phyloP scores from a whole-genome alignment of 2,888 invertebrate genomes.

The Gonocerus acuteangulatus region DNA sequence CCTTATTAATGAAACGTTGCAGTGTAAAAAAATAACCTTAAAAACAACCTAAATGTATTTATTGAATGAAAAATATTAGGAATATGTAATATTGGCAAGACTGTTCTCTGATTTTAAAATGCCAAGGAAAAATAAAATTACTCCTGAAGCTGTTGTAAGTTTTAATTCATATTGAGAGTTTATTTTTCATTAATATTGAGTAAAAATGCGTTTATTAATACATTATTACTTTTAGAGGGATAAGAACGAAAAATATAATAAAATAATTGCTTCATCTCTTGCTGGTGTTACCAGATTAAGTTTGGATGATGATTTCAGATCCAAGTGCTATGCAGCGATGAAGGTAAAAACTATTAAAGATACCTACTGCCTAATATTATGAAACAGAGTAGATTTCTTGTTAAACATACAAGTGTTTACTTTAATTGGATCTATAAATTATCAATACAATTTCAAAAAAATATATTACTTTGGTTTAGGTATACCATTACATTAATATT shows the following conservation, averaged over 20 bases:
- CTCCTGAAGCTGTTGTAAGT: not conserved
- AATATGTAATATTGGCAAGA: too few relatives aligned
- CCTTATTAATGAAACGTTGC: too few relatives aligned
- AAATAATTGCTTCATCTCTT: not conserved
- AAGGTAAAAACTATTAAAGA: conserved; percentile 5
- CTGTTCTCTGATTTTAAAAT: not conserved
- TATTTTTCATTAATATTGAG: not conserved
- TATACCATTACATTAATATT: not conserved
- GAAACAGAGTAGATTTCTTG: too few relatives aligned
- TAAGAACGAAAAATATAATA: conserved; percentile 15
- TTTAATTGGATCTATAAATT: too few relatives aligned
- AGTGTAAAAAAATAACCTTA: too few relatives aligned
- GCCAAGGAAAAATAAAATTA: not conserved
- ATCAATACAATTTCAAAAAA: too few relatives aligned
- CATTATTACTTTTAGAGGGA: conserved; percentile 1
- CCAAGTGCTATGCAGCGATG: conserved; percentile 11
- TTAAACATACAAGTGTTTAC: too few relatives aligned
- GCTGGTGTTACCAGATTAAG: conserved; percentile 9
- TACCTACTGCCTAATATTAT: too few relatives aligned
- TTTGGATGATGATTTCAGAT: conserved; percentile 5
- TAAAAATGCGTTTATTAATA: not conserved
- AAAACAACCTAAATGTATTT: too few relatives aligned
- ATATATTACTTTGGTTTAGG: too few relatives aligned
- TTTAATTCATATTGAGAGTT: not conserved
- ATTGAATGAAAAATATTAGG: too few relatives aligned